Evolutionary conservation across 2,888 invertebrate genomes (phyloP).

Genomic region (Bembecia ichneumoniformis): DNA sequence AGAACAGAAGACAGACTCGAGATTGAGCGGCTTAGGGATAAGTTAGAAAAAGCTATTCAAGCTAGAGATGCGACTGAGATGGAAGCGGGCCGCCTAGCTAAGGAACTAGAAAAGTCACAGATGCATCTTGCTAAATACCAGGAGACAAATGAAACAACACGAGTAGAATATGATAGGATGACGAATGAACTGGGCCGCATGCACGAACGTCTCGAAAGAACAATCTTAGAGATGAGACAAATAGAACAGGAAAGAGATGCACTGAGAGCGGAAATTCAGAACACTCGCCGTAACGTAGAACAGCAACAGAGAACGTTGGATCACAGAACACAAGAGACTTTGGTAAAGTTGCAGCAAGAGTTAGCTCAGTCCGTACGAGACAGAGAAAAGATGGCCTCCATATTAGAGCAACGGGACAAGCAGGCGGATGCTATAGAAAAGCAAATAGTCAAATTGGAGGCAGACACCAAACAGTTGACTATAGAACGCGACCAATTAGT

Average conservation of each 20-base stretch:
- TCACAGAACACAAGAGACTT: slow-evolving; percentile 80
- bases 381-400: slow-evolving; percentile 82
- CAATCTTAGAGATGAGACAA: slow-evolving; percentile 78
- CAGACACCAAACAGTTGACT: slow-evolving; percentile 87
- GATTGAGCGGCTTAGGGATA: slow-evolving; percentile 87
- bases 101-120: slow-evolving; percentile 89
- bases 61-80: slow-evolving; percentile 87
- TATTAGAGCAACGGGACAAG: slow-evolving; percentile 83
- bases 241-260: slow-evolving; percentile 83
- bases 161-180: slow-evolving; percentile 89
- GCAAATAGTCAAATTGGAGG: slow-evolving; percentile 86
- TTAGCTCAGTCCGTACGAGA: slow-evolving; percentile 79
- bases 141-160: slow-evolving; percentile 85
- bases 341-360: slow-evolving; percentile 81
- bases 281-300: slow-evolving; percentile 75
- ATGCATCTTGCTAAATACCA: slow-evolving; percentile 86
- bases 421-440: slow-evolving; percentile 88
- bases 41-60: slow-evolving; percentile 87
- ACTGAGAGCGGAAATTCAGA: slow-evolving; percentile 78
- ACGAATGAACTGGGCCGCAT: slow-evolving; percentile 84
- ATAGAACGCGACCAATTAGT: slow-evolving; percentile 90
- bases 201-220: slow-evolving; percentile 84
- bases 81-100: slow-evolving; percentile 86
- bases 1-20: slow-evolving; percentile 81
- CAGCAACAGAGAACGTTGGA: slow-evolving; percentile 77